phyloP scores from a whole-genome alignment of 2,888 invertebrate species.

The Pristionchus mayeri region DNA sequence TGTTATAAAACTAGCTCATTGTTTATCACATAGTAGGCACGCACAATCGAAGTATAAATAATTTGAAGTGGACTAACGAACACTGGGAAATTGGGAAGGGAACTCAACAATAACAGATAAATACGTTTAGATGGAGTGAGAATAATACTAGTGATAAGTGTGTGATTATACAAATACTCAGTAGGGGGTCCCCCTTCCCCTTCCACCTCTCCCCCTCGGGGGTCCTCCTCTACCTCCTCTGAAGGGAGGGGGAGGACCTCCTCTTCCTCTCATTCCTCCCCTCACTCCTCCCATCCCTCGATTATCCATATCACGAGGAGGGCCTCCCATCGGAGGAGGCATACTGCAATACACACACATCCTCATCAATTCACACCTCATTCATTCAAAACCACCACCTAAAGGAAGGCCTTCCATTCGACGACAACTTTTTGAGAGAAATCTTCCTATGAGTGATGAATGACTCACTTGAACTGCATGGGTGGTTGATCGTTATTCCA shows the following conservation, averaged over 20 bases:
- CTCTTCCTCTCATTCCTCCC: slow-evolving; percentile 40
- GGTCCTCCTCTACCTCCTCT: slow-evolving; percentile 38
- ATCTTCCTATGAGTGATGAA: not conserved
- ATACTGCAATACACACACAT: not conserved
- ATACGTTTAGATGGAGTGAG: not conserved
- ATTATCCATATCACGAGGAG: not conserved
- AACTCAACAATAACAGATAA: slow-evolving; percentile 25
- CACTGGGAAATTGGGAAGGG: slow-evolving; percentile 10
- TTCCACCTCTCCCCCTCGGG: slow-evolving; percentile 13
- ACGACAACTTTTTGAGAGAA: too few species aligned
- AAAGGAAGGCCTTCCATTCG: too few species aligned
- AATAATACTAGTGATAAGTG: not conserved
- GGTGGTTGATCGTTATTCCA: slow-evolving; percentile 35
- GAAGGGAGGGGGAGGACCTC: not conserved
- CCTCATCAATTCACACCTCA: not conserved
- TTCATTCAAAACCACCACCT: too few species aligned
- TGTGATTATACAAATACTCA: not conserved
- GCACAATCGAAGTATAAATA: not conserved
- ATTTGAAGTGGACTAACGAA: not conserved
- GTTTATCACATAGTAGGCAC: slow-evolving; percentile 14
- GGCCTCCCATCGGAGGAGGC: slow-evolving; percentile 14
- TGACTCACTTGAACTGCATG: slow-evolving; percentile 32
- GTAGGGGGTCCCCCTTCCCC: slow-evolving; percentile 38
- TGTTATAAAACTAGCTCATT: too few species aligned
- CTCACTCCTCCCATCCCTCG: not conserved